A percentile compares a stretch with the other conserved stretches of the same genome.
Evolutionary conservation across 2,113 vertebrate genomes (phyloP).

Genomic region (Elgaria multicarinata): DNA sequence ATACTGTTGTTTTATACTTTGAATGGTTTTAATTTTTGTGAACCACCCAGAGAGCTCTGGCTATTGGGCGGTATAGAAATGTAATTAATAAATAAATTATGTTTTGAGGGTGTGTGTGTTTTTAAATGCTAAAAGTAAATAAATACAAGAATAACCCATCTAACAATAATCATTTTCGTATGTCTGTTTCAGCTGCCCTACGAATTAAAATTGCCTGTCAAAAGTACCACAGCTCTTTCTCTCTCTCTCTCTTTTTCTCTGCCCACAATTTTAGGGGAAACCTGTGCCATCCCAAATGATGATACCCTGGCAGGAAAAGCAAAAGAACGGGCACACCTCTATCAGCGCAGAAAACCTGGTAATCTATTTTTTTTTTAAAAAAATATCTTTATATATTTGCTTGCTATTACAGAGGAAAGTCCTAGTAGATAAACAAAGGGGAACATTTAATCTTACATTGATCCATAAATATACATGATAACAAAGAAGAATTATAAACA

Average conservation of each 20-base stretch:
- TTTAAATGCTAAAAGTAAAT: neutral
- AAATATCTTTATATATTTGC: too few relatives aligned
- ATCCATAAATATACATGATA: too few relatives aligned
- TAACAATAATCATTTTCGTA: neutral
- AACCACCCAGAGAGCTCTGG: too few relatives aligned
- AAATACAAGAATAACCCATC: neutral
- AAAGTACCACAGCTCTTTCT: neutral
- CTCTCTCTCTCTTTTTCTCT: neutral
- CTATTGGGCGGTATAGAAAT: too few relatives aligned
- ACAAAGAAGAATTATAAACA: too few relatives aligned
- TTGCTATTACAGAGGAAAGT: too few relatives aligned
- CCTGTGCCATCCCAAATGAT: slow-evolving; percentile 84
- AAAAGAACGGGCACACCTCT: slow-evolving; percentile 64
- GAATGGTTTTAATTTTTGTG: too few relatives aligned
- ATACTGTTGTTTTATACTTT: too few relatives aligned
- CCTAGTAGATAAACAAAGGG: too few relatives aligned
- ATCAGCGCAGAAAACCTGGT: slow-evolving; percentile 78
- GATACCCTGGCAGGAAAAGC: slow-evolving; percentile 80
- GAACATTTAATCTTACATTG: too few relatives aligned
- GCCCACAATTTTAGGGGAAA: slow-evolving; percentile 72
- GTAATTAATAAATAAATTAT: too few relatives aligned
- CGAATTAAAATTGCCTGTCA: neutral
- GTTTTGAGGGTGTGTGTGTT: neutral
- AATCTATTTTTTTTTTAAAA: slow-evolving; percentile 16
- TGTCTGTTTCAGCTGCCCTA: neutral